These are phyloP conservation scores for Cataglyphis hispanica DNA, from an alignment of 1,140 invertebrate species.

Conservation along the genomic window DNA sequence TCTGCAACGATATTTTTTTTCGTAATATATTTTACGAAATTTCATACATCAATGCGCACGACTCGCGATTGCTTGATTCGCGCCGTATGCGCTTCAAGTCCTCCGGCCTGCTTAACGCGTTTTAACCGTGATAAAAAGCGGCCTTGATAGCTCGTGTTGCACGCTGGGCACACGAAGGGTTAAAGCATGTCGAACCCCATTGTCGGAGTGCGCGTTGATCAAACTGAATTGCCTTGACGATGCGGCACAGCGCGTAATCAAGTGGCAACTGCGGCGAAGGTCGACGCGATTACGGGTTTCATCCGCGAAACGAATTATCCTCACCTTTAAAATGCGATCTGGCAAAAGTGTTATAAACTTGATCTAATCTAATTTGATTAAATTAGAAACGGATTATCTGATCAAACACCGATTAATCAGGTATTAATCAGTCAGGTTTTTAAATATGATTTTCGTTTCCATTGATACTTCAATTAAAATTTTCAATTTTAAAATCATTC, in stretches of 20 bases:
- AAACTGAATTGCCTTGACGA: constrained; percentile 66
- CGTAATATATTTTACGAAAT: constrained; percentile 13
- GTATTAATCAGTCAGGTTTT: not conserved
- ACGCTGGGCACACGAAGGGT: constrained; percentile 9
- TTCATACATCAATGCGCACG: not conserved
- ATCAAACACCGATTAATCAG: not conserved
- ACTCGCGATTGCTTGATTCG: constrained; percentile 18
- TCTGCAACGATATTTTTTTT: not conserved
- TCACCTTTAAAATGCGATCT: constrained; percentile 57
- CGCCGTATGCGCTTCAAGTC: constrained; percentile 20
- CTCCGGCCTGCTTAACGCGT: constrained; percentile 34
- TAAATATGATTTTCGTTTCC: not conserved
- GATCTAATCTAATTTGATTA: not conserved
- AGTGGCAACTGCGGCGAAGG: constrained; percentile 76
- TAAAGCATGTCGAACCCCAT: constrained; percentile 62
- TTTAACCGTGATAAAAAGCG: constrained; percentile 57
- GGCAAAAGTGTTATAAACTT: not conserved
- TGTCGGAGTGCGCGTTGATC: constrained; percentile 61
- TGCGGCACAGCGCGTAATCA: constrained; percentile 71
- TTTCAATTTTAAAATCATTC: not conserved
- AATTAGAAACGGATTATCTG: not conserved
- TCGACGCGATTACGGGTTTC: constrained; percentile 72
- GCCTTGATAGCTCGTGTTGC: constrained; percentile 47
- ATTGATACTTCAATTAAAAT: not conserved
- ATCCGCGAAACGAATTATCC: constrained; percentile 67